Percentiles rank a stretch among this genome's conserved stretches.
These are phyloP conservation scores for Garra rufa DNA, from an alignment of 2,113 vertebrate genomes.

Conservation along the genomic window DNA sequence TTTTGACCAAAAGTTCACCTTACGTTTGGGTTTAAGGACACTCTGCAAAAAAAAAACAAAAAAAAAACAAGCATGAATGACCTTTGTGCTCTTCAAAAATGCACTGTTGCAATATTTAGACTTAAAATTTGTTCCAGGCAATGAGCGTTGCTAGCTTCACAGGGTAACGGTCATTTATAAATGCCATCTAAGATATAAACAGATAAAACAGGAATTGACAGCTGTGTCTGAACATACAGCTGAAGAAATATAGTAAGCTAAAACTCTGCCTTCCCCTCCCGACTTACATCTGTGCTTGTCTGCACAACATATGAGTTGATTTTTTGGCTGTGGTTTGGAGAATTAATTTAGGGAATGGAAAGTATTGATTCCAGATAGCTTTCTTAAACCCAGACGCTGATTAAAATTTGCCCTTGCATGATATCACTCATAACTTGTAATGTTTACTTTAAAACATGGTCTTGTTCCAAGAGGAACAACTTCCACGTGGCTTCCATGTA, in stretches of 20 bases:
- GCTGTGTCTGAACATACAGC: slow-evolving; percentile 41
- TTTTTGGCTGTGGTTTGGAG: slow-evolving; percentile 61
- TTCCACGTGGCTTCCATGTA: slow-evolving; percentile 1
- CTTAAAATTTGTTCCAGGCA: slow-evolving; percentile 64
- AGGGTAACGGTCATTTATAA: slow-evolving; percentile 54
- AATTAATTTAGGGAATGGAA: slow-evolving; percentile 56
- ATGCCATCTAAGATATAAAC: slow-evolving; percentile 38
- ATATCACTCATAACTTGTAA: slow-evolving; percentile 19
- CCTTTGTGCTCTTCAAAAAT: slow-evolving; percentile 62
- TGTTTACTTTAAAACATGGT: slow-evolving; percentile 34
- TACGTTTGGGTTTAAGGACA: slow-evolving; percentile 49
- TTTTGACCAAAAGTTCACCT: slow-evolving; percentile 53
- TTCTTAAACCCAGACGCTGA: slow-evolving; percentile 42
- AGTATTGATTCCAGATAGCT: slow-evolving; percentile 69
- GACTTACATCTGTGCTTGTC: slow-evolving; percentile 36
- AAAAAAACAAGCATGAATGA: slow-evolving; percentile 2
- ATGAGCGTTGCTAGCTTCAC: slow-evolving; percentile 47
- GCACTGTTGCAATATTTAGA: slow-evolving; percentile 59
- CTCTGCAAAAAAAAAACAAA: neutral
- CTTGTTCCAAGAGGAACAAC: neutral
- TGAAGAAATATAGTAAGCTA: slow-evolving; percentile 40
- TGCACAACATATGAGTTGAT: slow-evolving; percentile 63
- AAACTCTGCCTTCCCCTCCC: slow-evolving; percentile 22
- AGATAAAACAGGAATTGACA: slow-evolving; percentile 40
- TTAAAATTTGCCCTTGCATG: neutral